Percentiles rank a stretch among this genome's conserved stretches.
Evolutionary conservation across 2,888 invertebrate genomes (phyloP).

Genomic region (Biston stratarius): DNA sequence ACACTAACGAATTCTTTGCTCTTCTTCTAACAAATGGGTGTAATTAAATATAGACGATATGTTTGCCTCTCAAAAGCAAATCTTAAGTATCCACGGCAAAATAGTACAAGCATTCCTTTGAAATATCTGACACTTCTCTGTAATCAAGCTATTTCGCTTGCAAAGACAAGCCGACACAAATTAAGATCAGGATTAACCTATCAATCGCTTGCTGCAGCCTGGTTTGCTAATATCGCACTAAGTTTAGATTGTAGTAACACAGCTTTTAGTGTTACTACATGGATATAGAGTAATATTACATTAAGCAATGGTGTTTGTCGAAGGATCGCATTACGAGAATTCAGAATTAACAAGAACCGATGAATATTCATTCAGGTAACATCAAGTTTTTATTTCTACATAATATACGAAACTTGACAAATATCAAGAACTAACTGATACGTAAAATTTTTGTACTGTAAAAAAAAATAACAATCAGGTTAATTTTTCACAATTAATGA

Average conservation of each 20-base stretch:
- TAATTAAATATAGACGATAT: too few relatives aligned
- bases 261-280: conserved; percentile 47
- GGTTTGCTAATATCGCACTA: background rate
- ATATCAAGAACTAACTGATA: too few relatives aligned
- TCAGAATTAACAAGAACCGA: conserved; percentile 1
- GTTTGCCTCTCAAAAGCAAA: too few relatives aligned
- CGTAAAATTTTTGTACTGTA: too few relatives aligned
- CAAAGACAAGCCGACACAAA: background rate
- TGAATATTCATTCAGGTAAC: background rate
- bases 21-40: too few relatives aligned
- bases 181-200: background rate
- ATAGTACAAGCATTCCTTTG: too few relatives aligned
- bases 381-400: background rate
- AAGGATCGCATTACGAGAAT: conserved; percentile 4
- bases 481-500: too few relatives aligned
- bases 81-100: too few relatives aligned
- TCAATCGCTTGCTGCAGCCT: conserved; percentile 5
- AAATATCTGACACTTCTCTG: too few relatives aligned
- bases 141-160: background rate
- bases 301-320: conserved; percentile 5
- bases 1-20: too few relatives aligned
- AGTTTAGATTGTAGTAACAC: conserved; percentile 63
- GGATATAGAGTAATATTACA: conserved; percentile 2
- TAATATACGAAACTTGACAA: too few relatives aligned
- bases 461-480: too few relatives aligned